phyloP scores from a whole-genome alignment of 2,113 vertebrate genomes.

The Apaloderma vittatum region DNA sequence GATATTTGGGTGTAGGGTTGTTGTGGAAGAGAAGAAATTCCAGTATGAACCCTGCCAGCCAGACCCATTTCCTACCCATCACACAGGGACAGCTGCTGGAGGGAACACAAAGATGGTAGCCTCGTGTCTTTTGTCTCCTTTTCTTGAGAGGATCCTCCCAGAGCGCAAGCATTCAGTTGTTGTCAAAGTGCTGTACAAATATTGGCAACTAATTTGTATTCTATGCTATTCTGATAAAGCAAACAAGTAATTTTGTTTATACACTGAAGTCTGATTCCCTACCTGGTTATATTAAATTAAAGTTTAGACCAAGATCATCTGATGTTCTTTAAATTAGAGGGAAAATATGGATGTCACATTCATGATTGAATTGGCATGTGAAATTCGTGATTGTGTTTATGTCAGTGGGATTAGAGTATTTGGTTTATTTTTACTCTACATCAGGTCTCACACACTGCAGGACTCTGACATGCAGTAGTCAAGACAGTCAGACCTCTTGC shows the following conservation, averaged over 20 bases:
- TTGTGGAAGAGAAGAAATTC: not conserved
- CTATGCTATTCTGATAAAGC: not conserved
- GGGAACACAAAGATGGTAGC: not conserved
- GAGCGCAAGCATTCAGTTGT: not conserved
- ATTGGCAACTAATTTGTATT: constrained; percentile 21
- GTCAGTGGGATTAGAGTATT: not conserved
- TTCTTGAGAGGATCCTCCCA: not conserved
- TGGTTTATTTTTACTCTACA: not conserved
- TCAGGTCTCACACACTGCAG: not conserved
- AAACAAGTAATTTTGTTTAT: constrained; percentile 54
- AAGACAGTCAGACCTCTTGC: not conserved
- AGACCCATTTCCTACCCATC: not conserved
- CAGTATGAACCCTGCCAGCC: not conserved
- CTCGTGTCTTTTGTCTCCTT: not conserved
- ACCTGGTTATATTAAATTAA: constrained; percentile 6
- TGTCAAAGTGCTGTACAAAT: not conserved
- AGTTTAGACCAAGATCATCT: not conserved
- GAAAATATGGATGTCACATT: constrained; percentile 15
- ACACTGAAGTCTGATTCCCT: not conserved
- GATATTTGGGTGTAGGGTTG: not conserved
- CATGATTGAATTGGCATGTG: not conserved
- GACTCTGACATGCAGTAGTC: not conserved
- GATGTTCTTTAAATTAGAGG: constrained; percentile 13
- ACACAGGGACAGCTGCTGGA: not conserved
- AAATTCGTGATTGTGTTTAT: not conserved